Evolutionary conservation across 1,140 invertebrate species (phyloP), one percentile per base, ranked within the genome.

Genomic region (Sipha flava): DNA sequence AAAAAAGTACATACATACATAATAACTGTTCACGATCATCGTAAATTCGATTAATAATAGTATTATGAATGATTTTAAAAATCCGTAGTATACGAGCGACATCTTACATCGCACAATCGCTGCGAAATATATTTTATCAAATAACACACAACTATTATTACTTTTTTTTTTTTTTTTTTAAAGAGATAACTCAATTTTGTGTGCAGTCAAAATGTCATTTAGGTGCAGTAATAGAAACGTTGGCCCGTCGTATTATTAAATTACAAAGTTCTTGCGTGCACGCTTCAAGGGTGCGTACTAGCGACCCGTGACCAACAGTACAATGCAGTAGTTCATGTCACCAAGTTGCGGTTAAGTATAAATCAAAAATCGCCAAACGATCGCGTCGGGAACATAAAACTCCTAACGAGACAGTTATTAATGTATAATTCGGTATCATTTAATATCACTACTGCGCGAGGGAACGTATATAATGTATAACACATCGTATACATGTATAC

Each of bases 361-460:
- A 73, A 73, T 73, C 70, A 73, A 73, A 72, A 73, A 73, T 52
- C 70, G n/a, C 29, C 70, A 10, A 54, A 52, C 45, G 70, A 73
- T 73, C 16, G 62, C 40, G 34, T 66, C 62, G 62, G 34, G 12
- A 66, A 40, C 40, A 64, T 59, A 59, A 59, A 40, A 66, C 62
- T 66, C 62, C 40, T 66, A 66, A 66, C 62, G 62, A 66, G 62
- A 66, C 62, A 66, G 62, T 66, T 66, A 66, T 66, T 40, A 40
- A 66, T 66, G 62, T 66, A 34, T 40, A 21, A 40, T 40, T 64
- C 34, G 12, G 62, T 66, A n/a, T 66, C 40, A 40, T 66, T 66
- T 66, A 66, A 66, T 40, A 37, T 62, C 31, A 3, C 21, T 37
- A 37, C 59, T 9, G 26, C 31, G 26, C 14, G 26, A 23, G 26